phyloP scores from a whole-genome alignment of 2,797 vertebrate species.

The Parauchenoglanis ngamensis region DNA sequence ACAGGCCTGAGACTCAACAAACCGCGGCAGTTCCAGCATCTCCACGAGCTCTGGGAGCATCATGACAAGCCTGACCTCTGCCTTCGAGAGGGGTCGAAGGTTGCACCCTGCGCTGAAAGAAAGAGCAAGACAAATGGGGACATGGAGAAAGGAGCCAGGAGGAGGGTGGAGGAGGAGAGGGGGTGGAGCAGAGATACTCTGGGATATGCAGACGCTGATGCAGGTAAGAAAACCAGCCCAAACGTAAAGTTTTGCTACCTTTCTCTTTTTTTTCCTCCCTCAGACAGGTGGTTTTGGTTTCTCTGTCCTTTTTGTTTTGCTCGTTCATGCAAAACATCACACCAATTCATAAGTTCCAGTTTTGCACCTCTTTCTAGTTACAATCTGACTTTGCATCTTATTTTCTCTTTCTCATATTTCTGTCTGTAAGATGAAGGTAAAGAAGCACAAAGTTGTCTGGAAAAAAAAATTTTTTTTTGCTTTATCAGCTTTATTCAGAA shows the following conservation, averaged over 20 bases:
- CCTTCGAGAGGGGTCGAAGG: constrained; percentile 66
- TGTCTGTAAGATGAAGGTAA: neutral
- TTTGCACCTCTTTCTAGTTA: neutral
- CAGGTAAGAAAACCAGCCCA: constrained; percentile 71
- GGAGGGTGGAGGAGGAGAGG: constrained; percentile 88
- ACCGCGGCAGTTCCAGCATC: constrained; percentile 83
- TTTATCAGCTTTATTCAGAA: neutral
- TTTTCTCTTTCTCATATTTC: neutral
- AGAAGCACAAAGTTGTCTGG: neutral
- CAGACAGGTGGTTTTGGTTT: neutral
- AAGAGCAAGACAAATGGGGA: constrained; percentile 79
- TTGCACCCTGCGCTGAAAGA: constrained; percentile 62
- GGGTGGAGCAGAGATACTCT: constrained; percentile 88
- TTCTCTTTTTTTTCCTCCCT: neutral
- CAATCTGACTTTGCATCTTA: neutral
- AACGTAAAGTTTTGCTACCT: neutral
- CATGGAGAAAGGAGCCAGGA: constrained; percentile 82
- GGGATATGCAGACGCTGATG: constrained; percentile 76
- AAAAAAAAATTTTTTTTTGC: neutral
- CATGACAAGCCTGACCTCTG: constrained; percentile 69
- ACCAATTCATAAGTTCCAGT: neutral
- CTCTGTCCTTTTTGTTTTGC: neutral
- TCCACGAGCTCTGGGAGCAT: constrained; percentile 81
- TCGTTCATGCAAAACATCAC: neutral
- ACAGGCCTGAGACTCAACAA: constrained; percentile 96